Conservation (phyloP, 1,140 invertebrate genomes). For the Zaprionus ghesquierei region DNA sequence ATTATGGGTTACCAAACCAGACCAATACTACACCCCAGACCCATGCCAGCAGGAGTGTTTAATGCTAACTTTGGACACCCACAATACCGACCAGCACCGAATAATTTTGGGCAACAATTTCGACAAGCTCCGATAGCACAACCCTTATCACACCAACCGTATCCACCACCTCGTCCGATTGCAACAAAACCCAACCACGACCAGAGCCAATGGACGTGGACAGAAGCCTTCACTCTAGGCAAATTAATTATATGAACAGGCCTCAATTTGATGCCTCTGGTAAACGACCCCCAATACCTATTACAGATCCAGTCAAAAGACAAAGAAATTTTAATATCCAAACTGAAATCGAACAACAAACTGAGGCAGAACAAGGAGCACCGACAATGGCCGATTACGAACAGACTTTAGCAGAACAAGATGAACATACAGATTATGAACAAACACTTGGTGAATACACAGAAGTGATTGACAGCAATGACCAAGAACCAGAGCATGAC, state of each 20-base stretch:
- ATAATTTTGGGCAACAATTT: not conserved
- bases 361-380: too few relatives aligned
- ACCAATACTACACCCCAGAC: too few relatives aligned
- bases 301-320: not conserved
- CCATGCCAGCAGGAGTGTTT: too few relatives aligned
- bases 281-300: conserved; percentile 4
- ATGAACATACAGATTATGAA: not conserved
- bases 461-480: not conserved
- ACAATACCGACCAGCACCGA: too few relatives aligned
- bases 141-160: not conserved
- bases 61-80: too few relatives aligned
- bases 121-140: not conserved
- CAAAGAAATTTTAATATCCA: conserved; percentile 13
- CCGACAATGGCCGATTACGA: conserved; percentile 1
- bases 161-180: not conserved
- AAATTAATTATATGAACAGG: conserved; percentile 11
- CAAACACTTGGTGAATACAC: not conserved
- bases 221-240: too few relatives aligned
- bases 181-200: too few relatives aligned
- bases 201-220: too few relatives aligned
- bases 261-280: not conserved
- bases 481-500: not conserved
- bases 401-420: not conserved
- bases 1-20: not conserved
- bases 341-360: not conserved